Evolutionary conservation across 2,797 vertebrate genomes (phyloP).

Genomic region (Leucoraja ocellata): DNA sequence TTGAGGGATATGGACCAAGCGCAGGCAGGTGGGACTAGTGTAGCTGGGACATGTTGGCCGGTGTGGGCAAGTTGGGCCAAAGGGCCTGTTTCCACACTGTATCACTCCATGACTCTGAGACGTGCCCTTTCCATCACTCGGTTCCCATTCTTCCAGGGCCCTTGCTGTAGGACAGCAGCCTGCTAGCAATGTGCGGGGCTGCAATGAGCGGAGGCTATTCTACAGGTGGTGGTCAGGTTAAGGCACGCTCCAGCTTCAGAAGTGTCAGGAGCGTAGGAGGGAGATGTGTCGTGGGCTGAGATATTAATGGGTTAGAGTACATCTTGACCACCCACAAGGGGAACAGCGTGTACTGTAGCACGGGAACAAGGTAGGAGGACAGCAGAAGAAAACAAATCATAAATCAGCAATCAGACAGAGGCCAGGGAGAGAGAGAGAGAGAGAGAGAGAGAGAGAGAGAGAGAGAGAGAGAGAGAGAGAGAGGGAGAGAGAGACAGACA

Average conservation of each 20-base stretch:
- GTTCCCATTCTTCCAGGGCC: neutral
- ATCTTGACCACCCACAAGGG: neutral
- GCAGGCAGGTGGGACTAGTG: no score
- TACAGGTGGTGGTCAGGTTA: neutral
- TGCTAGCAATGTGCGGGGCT: neutral
- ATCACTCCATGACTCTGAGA: no score
- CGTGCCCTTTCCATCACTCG: neutral
- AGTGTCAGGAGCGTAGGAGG: neutral
- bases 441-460: neutral
- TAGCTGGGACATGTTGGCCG: no score
- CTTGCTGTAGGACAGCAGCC: neutral
- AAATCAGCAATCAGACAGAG: neutral
- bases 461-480: neutral
- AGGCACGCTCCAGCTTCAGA: neutral
- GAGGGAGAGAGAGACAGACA: neutral
- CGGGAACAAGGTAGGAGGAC: neutral
- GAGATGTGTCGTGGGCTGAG: neutral
- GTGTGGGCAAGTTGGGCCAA: no score
- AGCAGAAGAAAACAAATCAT: neutral
- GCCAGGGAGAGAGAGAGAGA: neutral
- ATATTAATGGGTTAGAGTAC: neutral
- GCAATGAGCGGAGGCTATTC: neutral
- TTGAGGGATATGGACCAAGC: no score
- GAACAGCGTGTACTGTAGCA: neutral
- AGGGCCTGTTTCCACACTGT: no score